Evolutionary conservation across 2,113 vertebrate species (phyloP), one percentile per base, ranked within the genome.

Genomic region (Labrus mixtus): DNA sequence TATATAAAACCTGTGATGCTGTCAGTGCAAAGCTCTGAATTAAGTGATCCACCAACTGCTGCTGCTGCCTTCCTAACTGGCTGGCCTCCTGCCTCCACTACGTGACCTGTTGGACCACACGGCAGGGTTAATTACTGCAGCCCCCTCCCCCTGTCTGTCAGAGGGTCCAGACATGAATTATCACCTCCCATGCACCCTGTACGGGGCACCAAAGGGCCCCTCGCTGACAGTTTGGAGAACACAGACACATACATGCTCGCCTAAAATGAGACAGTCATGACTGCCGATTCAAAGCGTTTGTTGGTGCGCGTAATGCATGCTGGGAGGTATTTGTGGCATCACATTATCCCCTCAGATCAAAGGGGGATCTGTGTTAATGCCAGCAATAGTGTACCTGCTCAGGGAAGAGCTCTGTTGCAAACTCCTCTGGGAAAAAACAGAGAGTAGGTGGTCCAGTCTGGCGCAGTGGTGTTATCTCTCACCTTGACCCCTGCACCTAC

Each of bases 301-400:
- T 39, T 16, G 43, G 69, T 41, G 81, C 65, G 79, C 39, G 22
- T 83, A 75, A 83, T 74, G 57, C 50, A 60, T 76, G 68, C 68
- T 57, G 64, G 36, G 77, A 80, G 69, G 78, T 89, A 89, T 90
- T 90, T 88, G 82, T 88, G 81, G 89, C 74, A 76, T 72, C 74
- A 62, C 67, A 57, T 88, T 78, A 85, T 90, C 87, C 87, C 69
- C 83, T 78, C 73, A 81, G 90, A 90, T 92, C 85, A 87, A 84
- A 87, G 33, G 25, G 29, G 83, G 90, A 89, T 92, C 85, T 87
- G 54, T 10, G 50, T 83, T 46, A 83, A 61, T 81, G 76, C 85
- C 82, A 66, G 29, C 62, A 70, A 87, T 56, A 64, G 81, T 73
- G 57, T 86, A 87, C 79, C 78, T 86, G 83, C 78, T 73, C 16